These are phyloP conservation scores for Aphelinus certus DNA, from an alignment of 1,140 invertebrate species.

Conservation along the genomic window DNA sequence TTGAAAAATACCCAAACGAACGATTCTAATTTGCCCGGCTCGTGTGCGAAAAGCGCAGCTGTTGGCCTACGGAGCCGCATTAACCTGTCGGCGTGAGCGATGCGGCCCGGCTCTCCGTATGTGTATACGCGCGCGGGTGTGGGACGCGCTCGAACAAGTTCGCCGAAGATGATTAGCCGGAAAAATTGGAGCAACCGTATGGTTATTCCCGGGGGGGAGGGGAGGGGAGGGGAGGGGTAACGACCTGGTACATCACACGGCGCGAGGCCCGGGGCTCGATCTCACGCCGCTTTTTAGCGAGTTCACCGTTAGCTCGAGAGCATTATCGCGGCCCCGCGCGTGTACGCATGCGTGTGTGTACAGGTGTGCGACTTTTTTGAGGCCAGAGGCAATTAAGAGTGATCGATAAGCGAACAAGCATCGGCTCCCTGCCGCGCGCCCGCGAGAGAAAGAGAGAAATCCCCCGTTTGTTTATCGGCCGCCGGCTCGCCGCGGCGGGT, in stretches of 20 bases:
- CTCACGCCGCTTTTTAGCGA: too few relatives aligned
- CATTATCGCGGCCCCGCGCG: too few relatives aligned
- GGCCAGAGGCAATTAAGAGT: neutral
- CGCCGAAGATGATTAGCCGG: constrained; percentile 5
- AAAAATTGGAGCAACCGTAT: neutral
- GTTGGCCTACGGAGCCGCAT: neutral
- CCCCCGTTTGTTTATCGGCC: neutral
- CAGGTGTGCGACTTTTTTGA: neutral
- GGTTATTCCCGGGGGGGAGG: neutral
- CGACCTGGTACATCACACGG: neutral
- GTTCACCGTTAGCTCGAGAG: too few relatives aligned
- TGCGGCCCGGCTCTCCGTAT: neutral
- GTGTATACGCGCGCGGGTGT: neutral
- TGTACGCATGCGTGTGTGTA: neutral
- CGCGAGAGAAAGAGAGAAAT: neutral
- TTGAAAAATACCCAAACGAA: neutral
- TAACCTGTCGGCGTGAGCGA: constrained; percentile 14
- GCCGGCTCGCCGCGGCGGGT: neutral
- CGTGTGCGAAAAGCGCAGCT: neutral
- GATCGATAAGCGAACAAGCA: constrained; percentile 10
- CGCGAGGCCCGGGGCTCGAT: too few relatives aligned
- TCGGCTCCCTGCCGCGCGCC: too few relatives aligned
- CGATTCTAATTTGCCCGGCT: constrained; percentile 7
- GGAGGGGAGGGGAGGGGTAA: neutral
- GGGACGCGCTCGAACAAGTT: too few relatives aligned